Conservation (phyloP, 2,888 invertebrate genomes). For the Sinhomidia bicolor region DNA sequence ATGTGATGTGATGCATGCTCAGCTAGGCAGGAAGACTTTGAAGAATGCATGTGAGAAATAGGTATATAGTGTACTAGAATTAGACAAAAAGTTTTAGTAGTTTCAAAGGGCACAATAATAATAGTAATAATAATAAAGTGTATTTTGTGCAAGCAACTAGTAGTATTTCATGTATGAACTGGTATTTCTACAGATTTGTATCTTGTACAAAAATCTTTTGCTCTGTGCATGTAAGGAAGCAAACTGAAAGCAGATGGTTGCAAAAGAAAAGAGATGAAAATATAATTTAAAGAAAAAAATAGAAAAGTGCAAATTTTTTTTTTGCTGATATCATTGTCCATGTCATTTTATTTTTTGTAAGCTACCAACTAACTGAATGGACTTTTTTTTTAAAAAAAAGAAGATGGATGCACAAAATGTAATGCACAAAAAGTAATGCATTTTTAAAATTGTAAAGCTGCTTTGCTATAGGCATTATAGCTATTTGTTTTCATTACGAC, state of each 20-base stretch:
- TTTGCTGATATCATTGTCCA: too few species aligned
- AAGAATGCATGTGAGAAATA: background rate
- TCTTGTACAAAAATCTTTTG: background rate
- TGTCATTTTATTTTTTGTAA: too few species aligned
- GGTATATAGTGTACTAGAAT: background rate
- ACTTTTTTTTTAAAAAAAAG: background rate
- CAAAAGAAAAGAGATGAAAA: constrained; percentile 5
- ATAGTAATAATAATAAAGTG: background rate
- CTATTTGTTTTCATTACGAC: background rate
- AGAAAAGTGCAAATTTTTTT: background rate
- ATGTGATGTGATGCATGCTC: background rate
- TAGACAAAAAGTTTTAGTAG: background rate
- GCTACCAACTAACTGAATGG: background rate
- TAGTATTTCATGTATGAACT: too few species aligned
- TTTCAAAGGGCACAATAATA: too few species aligned
- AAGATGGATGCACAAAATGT: too few species aligned
- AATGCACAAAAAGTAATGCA: too few species aligned
- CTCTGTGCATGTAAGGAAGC: too few species aligned
- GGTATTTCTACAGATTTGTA: background rate
- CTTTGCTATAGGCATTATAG: too few species aligned
- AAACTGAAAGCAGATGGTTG: background rate
- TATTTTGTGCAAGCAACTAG: background rate
- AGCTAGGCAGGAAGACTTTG: background rate
- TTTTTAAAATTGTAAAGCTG: too few species aligned
- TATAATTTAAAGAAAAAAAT: background rate